phyloP scores from a whole-genome alignment of 2,113 vertebrate species.

The Pholis gunnellus region DNA sequence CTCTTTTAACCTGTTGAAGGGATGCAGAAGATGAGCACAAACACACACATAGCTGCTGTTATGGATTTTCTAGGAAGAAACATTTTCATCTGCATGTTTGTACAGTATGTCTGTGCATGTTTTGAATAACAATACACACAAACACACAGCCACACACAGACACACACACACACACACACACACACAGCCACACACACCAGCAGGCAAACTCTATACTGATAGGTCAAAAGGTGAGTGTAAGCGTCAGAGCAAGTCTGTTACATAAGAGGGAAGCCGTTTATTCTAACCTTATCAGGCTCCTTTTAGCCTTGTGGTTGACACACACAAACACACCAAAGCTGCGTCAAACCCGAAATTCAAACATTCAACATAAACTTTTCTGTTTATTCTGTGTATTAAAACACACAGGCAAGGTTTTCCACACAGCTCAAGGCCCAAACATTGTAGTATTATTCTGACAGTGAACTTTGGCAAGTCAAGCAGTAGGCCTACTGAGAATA shows the following conservation, averaged over 20 bases:
- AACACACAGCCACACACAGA: background rate
- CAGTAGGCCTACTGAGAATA: background rate
- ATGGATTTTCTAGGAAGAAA: background rate
- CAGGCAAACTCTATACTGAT: conserved; percentile 15
- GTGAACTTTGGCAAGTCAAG: background rate
- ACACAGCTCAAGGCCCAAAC: background rate
- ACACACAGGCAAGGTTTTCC: background rate
- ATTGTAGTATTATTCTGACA: background rate
- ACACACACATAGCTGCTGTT: conserved; percentile 1
- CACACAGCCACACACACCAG: conserved; percentile 19
- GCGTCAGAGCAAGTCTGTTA: conserved; percentile 39
- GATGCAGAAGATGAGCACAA: conserved; percentile 46
- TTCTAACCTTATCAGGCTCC: conserved; percentile 11
- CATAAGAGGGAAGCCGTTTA: conserved; percentile 29
- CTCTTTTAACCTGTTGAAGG: conserved; percentile 83
- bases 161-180: conserved; percentile 16
- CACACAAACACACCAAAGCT: conserved; percentile 8
- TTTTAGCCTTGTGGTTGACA: background rate
- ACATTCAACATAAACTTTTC: background rate
- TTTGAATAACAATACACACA: conserved; percentile 10
- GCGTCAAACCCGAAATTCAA: background rate
- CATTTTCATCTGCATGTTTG: conserved; percentile 11
- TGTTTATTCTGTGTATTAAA: background rate
- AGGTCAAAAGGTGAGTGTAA: conserved; percentile 21
- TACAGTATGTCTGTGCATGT: conserved; percentile 20